Base-by-base conservation (phyloP, 2,888 invertebrate genomes). In the Ectemnius continuus region DNA sequence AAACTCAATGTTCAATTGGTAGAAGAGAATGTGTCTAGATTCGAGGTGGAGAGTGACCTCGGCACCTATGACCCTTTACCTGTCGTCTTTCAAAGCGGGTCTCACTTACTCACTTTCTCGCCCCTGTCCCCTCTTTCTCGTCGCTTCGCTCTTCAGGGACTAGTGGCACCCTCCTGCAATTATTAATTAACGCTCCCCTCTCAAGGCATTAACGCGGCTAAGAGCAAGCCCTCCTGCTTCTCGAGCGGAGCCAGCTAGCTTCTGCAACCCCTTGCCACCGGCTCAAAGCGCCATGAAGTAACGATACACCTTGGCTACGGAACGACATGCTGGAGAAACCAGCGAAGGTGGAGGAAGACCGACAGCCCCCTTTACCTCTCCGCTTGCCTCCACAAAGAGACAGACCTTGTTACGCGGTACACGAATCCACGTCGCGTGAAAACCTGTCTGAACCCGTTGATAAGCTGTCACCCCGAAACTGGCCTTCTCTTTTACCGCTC, bases 101-200 rank as follows among this genome's bases (percentile, higher is more conserved):
- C 61, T 59, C 36, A 47, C 58, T 20, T 70, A 36, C 23, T 58
- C 36, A 58, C 5, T 67, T 47, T 61, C 52, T 46, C 61, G 52
- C 36, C 57, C 36, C 59, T 16, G 48, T 48, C 48, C 46, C 46
- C 62, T 60, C 20, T 36, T 36, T 36, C 36, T 36, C 36, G 36
- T 36, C 28, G 59, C 52, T 16, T 52, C 16, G 5, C 52, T 52
- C 52, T 52, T 52, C 48, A 69, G 79, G 62, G 74, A 73, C 76
- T 67, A 79, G 72, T 83, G 82, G 84, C 84, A 86, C 89, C 87
- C 88, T 86, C 85, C 80, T 87, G 89, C 90, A 89, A 90, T 91
- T 90, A 91, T 90, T 90, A 91, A 91, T 91, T 90, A 91, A 90
- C 90, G 88, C 89, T 88, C 87, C 88, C 88, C 89, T 88, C 87